A percentile compares a stretch with the other conserved stretches of the same genome.
phyloP scores from a whole-genome alignment of 2,113 vertebrate genomes.

The Triplophysa siluroides region DNA sequence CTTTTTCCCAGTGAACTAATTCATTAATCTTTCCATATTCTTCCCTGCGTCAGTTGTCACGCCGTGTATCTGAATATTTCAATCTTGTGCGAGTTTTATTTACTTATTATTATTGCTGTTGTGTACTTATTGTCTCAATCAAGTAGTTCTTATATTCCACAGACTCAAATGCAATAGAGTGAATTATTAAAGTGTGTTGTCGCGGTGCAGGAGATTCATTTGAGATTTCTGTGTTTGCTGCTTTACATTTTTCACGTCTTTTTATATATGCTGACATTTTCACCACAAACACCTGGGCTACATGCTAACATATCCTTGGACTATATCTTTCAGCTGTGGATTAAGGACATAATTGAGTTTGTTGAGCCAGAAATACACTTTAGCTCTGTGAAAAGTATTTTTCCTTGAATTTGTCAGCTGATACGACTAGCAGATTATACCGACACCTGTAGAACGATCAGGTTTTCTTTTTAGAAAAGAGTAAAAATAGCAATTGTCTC shows the following conservation, averaged over 20 bases:
- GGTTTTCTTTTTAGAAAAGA: too few species aligned
- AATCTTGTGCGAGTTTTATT: conserved; percentile 13
- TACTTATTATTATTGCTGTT: not conserved
- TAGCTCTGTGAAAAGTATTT: not conserved
- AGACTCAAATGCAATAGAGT: not conserved
- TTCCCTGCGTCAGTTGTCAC: conserved; percentile 26
- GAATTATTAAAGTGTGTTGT: not conserved
- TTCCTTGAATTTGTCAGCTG: not conserved
- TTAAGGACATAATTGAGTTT: not conserved
- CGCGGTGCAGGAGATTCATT: not conserved
- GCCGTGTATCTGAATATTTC: conserved; percentile 28
- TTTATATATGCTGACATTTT: not conserved
- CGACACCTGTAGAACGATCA: not conserved
- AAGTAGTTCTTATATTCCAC: not conserved
- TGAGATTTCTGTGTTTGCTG: not conserved
- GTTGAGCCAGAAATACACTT: not conserved
- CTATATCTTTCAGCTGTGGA: not conserved
- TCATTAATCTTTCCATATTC: conserved; percentile 61
- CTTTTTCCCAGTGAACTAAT: conserved; percentile 50
- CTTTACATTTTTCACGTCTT: not conserved
- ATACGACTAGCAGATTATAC: not conserved
- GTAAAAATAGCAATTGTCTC: too few species aligned
- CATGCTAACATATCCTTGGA: not conserved
- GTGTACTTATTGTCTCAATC: conserved; percentile 21
- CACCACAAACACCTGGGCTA: not conserved